Conservation (phyloP, 2,797 vertebrate genomes). For the Valencia hispanica region DNA sequence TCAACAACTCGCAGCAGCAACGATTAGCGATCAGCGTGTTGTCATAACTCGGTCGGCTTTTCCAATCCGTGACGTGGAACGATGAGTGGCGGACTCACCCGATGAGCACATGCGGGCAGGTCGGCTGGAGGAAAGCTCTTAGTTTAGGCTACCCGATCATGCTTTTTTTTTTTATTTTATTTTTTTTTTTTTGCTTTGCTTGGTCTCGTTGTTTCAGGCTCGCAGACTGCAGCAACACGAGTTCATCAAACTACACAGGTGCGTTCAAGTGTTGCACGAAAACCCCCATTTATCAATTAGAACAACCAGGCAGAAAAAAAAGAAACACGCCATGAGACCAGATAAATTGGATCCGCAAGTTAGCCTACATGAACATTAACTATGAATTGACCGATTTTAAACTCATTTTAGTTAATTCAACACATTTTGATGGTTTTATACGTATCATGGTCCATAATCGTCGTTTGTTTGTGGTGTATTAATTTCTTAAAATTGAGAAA, state of each 20-base stretch:
- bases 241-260: conserved; percentile 47
- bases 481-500: background rate
- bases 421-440: background rate
- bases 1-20: background rate
- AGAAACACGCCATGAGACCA: background rate
- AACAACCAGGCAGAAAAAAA: background rate
- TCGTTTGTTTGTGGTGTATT: background rate
- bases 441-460: too few relatives aligned
- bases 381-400: background rate
- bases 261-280: conserved; percentile 49
- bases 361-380: background rate
- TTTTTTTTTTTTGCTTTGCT: too few relatives aligned
- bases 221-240: conserved; percentile 32
- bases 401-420: background rate
- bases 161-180: too few relatives aligned
- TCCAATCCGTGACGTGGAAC: background rate
- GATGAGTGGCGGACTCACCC: conserved; percentile 59
- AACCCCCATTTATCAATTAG: background rate
- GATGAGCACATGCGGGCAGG: conserved; percentile 42
- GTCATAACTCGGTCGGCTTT: background rate
- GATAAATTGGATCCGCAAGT: background rate
- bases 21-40: background rate
- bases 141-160: conserved; percentile 25
- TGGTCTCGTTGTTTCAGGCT: conserved; percentile 49
- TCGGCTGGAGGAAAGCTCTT: conserved; percentile 44